Base-by-base conservation (phyloP, 2,797 vertebrate genomes). In the Caiman crocodilus region DNA sequence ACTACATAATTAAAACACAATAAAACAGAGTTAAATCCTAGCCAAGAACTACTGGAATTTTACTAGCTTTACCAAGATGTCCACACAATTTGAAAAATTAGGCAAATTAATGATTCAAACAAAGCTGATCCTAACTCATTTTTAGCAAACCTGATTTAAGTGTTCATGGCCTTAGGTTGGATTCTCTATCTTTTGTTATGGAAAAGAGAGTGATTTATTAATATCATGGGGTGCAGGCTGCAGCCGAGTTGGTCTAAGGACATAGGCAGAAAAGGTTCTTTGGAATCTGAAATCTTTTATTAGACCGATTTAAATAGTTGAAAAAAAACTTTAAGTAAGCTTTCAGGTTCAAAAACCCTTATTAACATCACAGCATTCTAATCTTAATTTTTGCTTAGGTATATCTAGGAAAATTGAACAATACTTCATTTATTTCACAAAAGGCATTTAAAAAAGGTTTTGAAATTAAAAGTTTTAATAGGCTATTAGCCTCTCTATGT, bases 131-230 rank as follows among this genome's bases (percentile, higher is more conserved):
- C 87, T 81, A 17, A 69, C 65, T 85, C 80, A 17, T 63, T 96
- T 96, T 94, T 84, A 91, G 42, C 95, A 93, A 95, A 85, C 88
- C 90, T 50, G 89, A 88, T 94, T 95, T 88, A 88, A 90, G 80
- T 26, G 88, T 92, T 79, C 87, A 11, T 91, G 80, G 86, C 76
- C 80, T 89, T 87, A 67, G 90, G 94, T 94, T 93, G 88, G 91
- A 95, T 94, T 87, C 65, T 64, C 75, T 88, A 10, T 77, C 90
- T 76, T 67, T 83, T 81, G 30, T 67, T 32, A 12, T 67, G 16
- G 18, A 32, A 67, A 20, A 21, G 28, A 32, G 10, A n/a, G n/a
- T 32, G 32, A 67, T 67, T 67, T 18, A 50, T 50, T 50, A 50
- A 50, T 50, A 50, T 50, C 42, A 50, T 50, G 9, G 42, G 42